These are phyloP conservation scores for Penaeus vannamei DNA, from an alignment of 1,140 invertebrate species.

Conservation along the genomic window DNA sequence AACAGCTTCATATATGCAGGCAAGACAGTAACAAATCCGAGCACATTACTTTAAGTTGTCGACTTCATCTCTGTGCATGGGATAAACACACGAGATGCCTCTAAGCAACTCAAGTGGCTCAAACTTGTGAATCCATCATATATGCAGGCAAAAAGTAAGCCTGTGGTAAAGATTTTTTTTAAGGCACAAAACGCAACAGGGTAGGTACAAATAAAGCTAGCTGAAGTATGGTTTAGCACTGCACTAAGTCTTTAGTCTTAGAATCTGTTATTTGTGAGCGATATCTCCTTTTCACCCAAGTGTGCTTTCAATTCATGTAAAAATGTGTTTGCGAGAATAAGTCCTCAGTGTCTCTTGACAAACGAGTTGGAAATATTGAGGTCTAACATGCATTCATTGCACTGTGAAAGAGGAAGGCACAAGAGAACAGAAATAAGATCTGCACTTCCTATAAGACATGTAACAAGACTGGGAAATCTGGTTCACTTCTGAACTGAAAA, in stretches of 20 bases:
- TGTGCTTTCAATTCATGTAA: no score
- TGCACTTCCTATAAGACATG: conserved; percentile 26
- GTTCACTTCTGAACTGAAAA: not conserved
- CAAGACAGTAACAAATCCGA: conserved; percentile 41
- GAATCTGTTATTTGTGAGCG: conserved; percentile 2
- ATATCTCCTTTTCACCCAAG: not conserved
- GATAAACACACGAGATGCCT: no score
- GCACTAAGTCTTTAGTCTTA: conserved; percentile 19
- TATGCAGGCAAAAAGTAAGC: conserved; percentile 36
- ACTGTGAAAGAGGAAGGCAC: conserved; percentile 56
- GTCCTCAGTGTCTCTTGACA: conserved; percentile 5
- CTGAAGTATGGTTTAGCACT: conserved; percentile 5
- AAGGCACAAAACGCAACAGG: conserved; percentile 60
- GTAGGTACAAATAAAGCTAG: conserved; percentile 32
- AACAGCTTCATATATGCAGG: conserved; percentile 42
- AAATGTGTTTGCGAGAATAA: conserved; percentile 19
- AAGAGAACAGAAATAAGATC: conserved; percentile 37
- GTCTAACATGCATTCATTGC: conserved; percentile 28
- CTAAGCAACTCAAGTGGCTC: not conserved
- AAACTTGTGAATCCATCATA: conserved; percentile 16
- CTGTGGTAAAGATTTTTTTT: conserved; percentile 22
- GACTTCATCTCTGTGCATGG: not conserved
- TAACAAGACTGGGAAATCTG: conserved; percentile 16
- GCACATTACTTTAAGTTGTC: not conserved
- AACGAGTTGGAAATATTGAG: not conserved